phyloP scores from a whole-genome alignment of 2,888 invertebrate species.

The Drosophila greeni region DNA sequence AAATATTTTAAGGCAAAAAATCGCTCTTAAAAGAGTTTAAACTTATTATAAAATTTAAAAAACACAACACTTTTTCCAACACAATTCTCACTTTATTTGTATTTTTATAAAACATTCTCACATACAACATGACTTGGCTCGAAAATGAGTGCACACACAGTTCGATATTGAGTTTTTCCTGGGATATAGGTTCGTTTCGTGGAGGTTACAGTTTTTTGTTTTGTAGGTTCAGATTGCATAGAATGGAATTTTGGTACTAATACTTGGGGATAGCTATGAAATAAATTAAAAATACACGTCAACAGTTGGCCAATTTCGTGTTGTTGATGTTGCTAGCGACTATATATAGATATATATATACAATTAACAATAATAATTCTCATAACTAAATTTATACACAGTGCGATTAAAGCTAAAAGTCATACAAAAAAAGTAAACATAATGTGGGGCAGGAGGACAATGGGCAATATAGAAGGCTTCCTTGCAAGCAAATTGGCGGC shows the following conservation, averaged over 20 bases:
- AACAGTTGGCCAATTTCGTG: conserved; percentile 43
- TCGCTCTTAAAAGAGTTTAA: too few relatives aligned
- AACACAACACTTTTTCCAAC: conserved; percentile 36
- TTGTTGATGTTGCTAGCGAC: conserved; percentile 38
- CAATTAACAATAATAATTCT: conserved; percentile 67
- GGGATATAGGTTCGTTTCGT: conserved; percentile 15
- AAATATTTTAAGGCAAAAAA: neutral
- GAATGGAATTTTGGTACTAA: conserved; percentile 22
- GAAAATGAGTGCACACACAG: conserved; percentile 39
- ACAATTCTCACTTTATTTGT: conserved; percentile 62
- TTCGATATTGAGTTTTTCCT: conserved; percentile 40
- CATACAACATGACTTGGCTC: conserved; percentile 52
- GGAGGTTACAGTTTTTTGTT: conserved; percentile 11
- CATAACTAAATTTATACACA: conserved; percentile 67
- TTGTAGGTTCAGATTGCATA: conserved; percentile 19
- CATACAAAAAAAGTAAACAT: conserved; percentile 60
- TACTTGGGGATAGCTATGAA: conserved; percentile 47
- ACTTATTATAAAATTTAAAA: too few relatives aligned
- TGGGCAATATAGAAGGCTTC: conserved; percentile 9
- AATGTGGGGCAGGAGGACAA: conserved; percentile 33
- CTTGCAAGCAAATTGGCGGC: conserved; percentile 69
- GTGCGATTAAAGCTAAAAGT: conserved; percentile 58
- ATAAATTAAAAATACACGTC: conserved; percentile 48
- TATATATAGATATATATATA: conserved; percentile 30
- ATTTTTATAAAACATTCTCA: conserved; percentile 64